Percentiles rank a stretch among this genome's conserved stretches.
phyloP scores from a whole-genome alignment of 1,140 invertebrate genomes.

The Nasonia longicornis region DNA sequence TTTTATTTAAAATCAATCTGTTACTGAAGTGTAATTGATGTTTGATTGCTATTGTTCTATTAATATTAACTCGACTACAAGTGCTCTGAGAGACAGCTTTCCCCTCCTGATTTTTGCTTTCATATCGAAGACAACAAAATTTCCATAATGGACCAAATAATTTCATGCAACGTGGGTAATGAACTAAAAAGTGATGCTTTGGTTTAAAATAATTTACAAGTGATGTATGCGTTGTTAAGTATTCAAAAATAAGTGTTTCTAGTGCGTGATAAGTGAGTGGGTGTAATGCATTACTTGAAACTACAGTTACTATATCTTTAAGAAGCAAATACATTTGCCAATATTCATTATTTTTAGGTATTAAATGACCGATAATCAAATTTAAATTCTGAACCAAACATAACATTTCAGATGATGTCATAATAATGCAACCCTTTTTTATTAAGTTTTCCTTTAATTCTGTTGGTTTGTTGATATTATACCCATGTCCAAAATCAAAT shows the following conservation, averaged over 20 bases:
- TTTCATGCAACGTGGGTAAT: slow-evolving; percentile 1
- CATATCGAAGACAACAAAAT: slow-evolving; percentile 7
- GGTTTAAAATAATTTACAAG: slow-evolving; percentile 1
- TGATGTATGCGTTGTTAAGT: neutral
- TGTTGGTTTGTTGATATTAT: slow-evolving; percentile 25
- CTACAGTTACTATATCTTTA: slow-evolving; percentile 9
- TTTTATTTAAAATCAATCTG: slow-evolving; percentile 3
- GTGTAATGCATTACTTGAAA: neutral
- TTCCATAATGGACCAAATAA: slow-evolving; percentile 25
- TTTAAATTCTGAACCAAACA: slow-evolving; percentile 3
- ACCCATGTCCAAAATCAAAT: neutral
- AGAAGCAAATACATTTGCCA: neutral
- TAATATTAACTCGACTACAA: slow-evolving; percentile 15
- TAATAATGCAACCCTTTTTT: slow-evolving; percentile 20
- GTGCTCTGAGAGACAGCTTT: neutral
- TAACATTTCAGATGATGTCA: slow-evolving; percentile 25
- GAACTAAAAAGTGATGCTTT: slow-evolving; percentile 20
- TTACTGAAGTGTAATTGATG: slow-evolving; percentile 4
- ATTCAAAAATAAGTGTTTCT: slow-evolving; percentile 8
- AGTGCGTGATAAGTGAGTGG: neutral
- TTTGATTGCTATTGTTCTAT: slow-evolving; percentile 10
- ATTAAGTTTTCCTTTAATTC: slow-evolving; percentile 1
- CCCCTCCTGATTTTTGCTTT: slow-evolving; percentile 12
- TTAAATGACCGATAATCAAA: slow-evolving; percentile 12
- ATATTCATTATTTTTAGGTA: slow-evolving; percentile 1